Conservation (phyloP, 2,888 invertebrate species). For the Drosophila acutilabella region DNA sequence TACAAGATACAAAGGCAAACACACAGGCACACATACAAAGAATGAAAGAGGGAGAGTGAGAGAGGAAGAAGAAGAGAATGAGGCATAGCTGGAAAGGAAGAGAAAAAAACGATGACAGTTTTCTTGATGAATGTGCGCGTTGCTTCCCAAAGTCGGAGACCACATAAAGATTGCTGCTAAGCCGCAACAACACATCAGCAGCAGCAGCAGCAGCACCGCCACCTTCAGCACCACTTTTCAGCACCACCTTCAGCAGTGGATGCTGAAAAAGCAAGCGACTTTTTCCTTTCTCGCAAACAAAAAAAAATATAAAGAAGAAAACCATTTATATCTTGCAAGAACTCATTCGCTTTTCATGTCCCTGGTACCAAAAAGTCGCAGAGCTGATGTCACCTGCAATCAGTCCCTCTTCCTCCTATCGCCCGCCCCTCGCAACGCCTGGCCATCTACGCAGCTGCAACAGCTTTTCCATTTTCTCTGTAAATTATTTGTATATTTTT, state of each 20-base stretch:
- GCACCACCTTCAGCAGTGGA: slow-evolving; percentile 9
- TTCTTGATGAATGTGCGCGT: slow-evolving; percentile 81
- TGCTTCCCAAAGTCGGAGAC: slow-evolving; percentile 45
- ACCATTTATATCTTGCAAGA: slow-evolving; percentile 47
- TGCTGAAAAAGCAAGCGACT: slow-evolving; percentile 43
- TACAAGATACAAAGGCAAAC: slow-evolving; percentile 49
- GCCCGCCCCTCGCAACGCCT: background rate
- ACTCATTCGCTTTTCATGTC: slow-evolving; percentile 68
- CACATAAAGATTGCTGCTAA: slow-evolving; percentile 61
- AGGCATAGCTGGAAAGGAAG: slow-evolving; percentile 20
- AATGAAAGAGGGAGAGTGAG: slow-evolving; percentile 9
- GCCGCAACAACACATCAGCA: slow-evolving; percentile 16
- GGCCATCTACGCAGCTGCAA: slow-evolving; percentile 16
- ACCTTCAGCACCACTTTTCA: background rate
- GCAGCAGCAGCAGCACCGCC: background rate
- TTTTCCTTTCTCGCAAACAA: slow-evolving; percentile 33
- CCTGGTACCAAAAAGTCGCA: slow-evolving; percentile 47
- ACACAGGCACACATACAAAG: slow-evolving; percentile 10
- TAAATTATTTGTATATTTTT: slow-evolving; percentile 21
- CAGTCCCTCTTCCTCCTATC: background rate
- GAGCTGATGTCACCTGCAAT: slow-evolving; percentile 50
- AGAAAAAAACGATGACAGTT: slow-evolving; percentile 78
- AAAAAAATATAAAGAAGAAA: background rate
- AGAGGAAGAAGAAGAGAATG: slow-evolving; percentile 27
- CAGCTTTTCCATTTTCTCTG: slow-evolving; percentile 54